Base-by-base conservation (phyloP, 2,888 invertebrate species). In the Siphlonurus alternatus region DNA sequence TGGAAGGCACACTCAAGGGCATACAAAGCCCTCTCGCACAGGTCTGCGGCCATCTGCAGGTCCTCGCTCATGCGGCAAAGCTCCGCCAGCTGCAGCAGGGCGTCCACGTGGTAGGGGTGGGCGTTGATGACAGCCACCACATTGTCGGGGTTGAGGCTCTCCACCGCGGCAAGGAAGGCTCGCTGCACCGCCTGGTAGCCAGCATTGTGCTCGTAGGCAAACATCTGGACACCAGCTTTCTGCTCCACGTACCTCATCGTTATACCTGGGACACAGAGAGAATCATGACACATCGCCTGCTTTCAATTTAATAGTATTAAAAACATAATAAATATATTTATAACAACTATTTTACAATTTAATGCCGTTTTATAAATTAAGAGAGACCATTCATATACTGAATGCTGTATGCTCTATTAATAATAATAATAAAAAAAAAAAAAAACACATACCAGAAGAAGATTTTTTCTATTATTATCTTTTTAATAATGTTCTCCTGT, bases 81-180 rank as follows among this genome's bases (percentile, higher is more conserved):
- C 73, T 92, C 91, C 64, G 89, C 87, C 56, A 91, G 75, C 74
- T 92, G 91, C 64, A 92, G 81, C 62, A 90, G 76, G 1, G 88
- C 82, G 74, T 91, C 90, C 53, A 92, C 83, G 71, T 93, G 91
- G 72, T 87, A 89, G 0, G 89, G 87, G 73, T 89, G 83, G 25
- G 82, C 77, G 69, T 87, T 84, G 62, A 89, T 80, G 66, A 92
- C 81, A 67, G 81, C 87, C 68, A 88, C 83, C 68, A 92, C 84
- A 72, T 86, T 86, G 70, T 89, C 86, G 0, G 89, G 88, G 74
- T 89, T 84, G 62, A 86, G 79, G 69, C 86, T 86, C 72, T 90
- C 88, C 2, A 91, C 87, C 51, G 89, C 89, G 67, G 85, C 81
- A 62, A 88, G 77, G 75, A 92, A 92, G 73, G 81, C 81, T 69